Evolutionary conservation across 2,113 vertebrate species (phyloP).

Genomic region (Siphamia tubifer): DNA sequence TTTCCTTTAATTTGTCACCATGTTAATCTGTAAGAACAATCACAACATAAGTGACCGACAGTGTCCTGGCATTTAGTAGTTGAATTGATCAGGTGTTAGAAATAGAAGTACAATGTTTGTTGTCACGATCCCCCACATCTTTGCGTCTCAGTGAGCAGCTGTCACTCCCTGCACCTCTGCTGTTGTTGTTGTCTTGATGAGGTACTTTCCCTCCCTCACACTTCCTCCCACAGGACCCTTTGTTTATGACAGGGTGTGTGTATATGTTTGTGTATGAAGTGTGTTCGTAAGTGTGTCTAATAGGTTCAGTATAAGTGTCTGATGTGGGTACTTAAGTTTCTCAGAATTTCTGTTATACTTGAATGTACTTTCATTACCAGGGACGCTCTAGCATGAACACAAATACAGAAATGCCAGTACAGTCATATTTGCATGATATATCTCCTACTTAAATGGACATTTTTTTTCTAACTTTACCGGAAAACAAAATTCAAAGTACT

Average conservation of each 20-base stretch:
- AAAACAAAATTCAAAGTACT: background rate
- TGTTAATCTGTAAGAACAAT: too few species aligned
- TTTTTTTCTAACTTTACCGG: background rate
- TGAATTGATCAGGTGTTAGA: background rate
- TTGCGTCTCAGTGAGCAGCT: constrained; percentile 56
- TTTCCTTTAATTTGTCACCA: too few species aligned
- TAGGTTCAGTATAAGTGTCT: background rate
- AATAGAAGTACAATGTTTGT: constrained; percentile 3
- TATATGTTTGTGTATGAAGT: constrained; percentile 15
- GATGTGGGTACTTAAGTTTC: constrained; percentile 29
- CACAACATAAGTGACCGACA: too few species aligned
- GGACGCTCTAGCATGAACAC: background rate
- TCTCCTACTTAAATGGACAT: background rate
- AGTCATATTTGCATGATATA: background rate
- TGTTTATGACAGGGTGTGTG: constrained; percentile 50
- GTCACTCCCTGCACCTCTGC: constrained; percentile 55
- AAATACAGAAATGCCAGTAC: background rate
- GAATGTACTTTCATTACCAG: background rate
- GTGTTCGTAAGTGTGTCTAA: background rate
- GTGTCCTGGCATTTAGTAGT: too few species aligned
- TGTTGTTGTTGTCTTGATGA: constrained; percentile 70
- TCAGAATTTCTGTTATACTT: constrained; percentile 19
- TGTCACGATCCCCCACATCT: constrained; percentile 60
- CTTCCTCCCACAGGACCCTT: constrained; percentile 71
- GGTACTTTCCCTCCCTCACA: constrained; percentile 66